Evolutionary conservation across 2,888 invertebrate genomes (phyloP).

Genomic region (Sepioteuthis lessoniana): DNA sequence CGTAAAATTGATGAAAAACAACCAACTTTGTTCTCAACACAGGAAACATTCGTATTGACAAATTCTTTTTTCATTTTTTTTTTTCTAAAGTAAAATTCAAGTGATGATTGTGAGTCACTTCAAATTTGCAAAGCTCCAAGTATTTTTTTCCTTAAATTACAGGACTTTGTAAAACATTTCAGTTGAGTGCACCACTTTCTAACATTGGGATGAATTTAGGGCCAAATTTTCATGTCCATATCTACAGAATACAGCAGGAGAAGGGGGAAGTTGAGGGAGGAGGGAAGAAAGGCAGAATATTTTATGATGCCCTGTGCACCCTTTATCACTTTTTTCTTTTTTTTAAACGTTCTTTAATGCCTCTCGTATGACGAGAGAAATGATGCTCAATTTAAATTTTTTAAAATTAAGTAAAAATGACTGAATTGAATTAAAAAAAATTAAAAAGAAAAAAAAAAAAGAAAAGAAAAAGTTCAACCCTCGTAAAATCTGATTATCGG

Average conservation of each 20-base stretch:
- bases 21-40: too few species aligned
- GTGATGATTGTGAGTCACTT: not conserved
- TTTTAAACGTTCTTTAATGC: not conserved
- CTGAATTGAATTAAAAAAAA: not conserved
- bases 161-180: not conserved
- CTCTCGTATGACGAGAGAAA: conserved; percentile 33
- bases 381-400: not conserved
- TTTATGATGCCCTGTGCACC: not conserved
- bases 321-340: not conserved
- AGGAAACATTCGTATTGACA: too few species aligned
- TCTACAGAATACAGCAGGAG: not conserved
- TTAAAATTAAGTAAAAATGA: too few species aligned
- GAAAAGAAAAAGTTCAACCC: not conserved
- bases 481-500: not conserved
- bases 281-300: not conserved
- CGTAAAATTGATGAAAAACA: too few species aligned
- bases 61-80: too few species aligned
- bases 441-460: too few species aligned
- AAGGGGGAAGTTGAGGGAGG: not conserved
- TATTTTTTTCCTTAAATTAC: not conserved
- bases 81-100: too few species aligned
- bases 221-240: not conserved
- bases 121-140: not conserved
- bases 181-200: conserved; percentile 20
- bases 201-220: not conserved